Conservation (phyloP, 2,888 invertebrate genomes). For the Cerceris rybyensis region DNA sequence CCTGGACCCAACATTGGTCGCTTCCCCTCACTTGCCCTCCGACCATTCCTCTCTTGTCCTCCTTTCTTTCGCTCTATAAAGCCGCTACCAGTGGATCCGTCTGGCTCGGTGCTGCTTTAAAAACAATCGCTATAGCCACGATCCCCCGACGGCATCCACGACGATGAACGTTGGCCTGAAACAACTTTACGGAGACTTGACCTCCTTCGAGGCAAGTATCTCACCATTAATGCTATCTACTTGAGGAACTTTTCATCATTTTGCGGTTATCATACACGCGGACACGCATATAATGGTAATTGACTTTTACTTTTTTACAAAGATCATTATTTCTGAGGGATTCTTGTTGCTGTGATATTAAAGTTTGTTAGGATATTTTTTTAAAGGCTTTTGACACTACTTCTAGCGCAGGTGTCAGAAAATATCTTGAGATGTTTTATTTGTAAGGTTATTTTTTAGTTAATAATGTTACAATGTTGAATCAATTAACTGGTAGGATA, state of each 20-base stretch:
- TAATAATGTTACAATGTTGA: no score
- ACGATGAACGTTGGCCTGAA: constrained; percentile 45
- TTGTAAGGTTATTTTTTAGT: no score
- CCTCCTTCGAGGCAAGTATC: constrained; percentile 30
- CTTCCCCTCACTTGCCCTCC: constrained; percentile 3
- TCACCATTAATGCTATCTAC: constrained; percentile 52
- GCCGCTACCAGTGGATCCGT: constrained; percentile 46
- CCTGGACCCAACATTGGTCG: constrained; percentile 49
- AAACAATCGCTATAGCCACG: constrained; percentile 65
- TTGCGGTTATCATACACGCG: constrained; percentile 40
- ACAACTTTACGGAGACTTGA: constrained; percentile 52
- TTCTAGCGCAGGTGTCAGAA: no score
- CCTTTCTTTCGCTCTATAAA: constrained; percentile 31
- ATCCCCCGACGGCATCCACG: constrained; percentile 44
- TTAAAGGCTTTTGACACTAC: no score
- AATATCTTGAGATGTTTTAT: no score
- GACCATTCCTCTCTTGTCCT: constrained; percentile 8
- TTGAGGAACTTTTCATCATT: constrained; percentile 39
- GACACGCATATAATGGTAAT: constrained; percentile 8
- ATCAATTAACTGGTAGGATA: no score
- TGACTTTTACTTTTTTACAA: constrained; percentile 18
- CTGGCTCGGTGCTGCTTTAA: constrained; percentile 51
- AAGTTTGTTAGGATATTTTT: background rate
- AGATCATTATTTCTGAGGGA: background rate
- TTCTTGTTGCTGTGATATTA: background rate